A percentile compares a stretch with the other conserved stretches of the same genome.
phyloP scores from a whole-genome alignment of 92 coral and sea anemone species.

The Zoanthus sociatus region DNA sequence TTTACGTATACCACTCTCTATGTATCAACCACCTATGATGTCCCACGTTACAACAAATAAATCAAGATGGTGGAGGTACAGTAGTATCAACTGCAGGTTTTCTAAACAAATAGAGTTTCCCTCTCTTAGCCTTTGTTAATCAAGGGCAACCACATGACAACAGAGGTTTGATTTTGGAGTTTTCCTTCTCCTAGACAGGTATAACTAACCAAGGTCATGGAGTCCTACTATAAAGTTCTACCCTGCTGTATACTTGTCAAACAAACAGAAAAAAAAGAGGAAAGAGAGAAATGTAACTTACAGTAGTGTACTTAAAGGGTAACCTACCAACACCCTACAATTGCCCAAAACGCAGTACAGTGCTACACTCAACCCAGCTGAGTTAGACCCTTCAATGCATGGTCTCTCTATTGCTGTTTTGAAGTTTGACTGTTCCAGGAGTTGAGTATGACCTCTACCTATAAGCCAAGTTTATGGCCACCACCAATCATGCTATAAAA shows the following conservation, averaged over 20 bases:
- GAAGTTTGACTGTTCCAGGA: slow-evolving; percentile 16
- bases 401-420: slow-evolving; percentile 17
- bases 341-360: neutral
- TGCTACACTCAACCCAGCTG: slow-evolving; percentile 19
- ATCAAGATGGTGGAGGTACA: slow-evolving; percentile 30
- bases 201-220: slow-evolving; percentile 2
- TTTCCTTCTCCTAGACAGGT: slow-evolving; percentile 27
- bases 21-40: slow-evolving; percentile 8
- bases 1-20: neutral
- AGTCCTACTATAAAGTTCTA: neutral
- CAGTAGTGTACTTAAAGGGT: neutral
- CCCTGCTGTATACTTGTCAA: neutral
- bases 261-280: slow-evolving; percentile 4
- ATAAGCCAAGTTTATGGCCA: neutral
- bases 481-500: neutral
- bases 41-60: slow-evolving; percentile 24
- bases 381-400: neutral
- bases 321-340: slow-evolving; percentile 10
- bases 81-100: slow-evolving; percentile 18
- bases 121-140: slow-evolving; percentile 26
- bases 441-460: slow-evolving; percentile 17
- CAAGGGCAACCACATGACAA: slow-evolving; percentile 31
- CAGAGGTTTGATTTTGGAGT: slow-evolving; percentile 31
- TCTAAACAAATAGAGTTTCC: neutral
- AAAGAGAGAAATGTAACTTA: neutral